These are phyloP conservation scores for Heliconius aoede DNA, from an alignment of 2,888 invertebrate genomes.

Conservation along the genomic window DNA sequence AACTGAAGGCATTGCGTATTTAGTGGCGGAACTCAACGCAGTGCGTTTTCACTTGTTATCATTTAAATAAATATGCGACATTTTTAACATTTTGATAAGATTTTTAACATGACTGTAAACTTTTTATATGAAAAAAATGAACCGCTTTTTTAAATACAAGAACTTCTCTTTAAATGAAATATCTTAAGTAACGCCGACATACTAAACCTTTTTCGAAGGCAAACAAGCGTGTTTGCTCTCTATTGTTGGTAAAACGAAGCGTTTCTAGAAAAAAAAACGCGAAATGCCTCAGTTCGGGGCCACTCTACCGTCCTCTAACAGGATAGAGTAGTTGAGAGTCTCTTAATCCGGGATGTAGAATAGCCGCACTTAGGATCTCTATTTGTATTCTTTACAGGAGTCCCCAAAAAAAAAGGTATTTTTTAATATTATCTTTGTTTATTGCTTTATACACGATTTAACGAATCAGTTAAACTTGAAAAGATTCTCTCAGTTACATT, in stretches of 20 bases:
- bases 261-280: slow-evolving; percentile 54
- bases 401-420: neutral
- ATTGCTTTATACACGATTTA: neutral
- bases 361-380: slow-evolving; percentile 10
- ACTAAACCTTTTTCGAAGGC: slow-evolving; percentile 64
- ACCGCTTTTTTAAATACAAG: too few species aligned
- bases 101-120: neutral
- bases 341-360: slow-evolving; percentile 56
- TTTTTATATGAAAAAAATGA: too few species aligned
- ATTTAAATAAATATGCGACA: neutral
- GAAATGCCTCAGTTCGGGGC: slow-evolving; percentile 56
- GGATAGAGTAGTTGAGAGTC: slow-evolving; percentile 61
- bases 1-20: too few species aligned
- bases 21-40: too few species aligned
- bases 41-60: neutral
- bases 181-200: slow-evolving; percentile 63
- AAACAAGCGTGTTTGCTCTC: slow-evolving; percentile 67
- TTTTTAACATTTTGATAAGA: too few species aligned
- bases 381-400: slow-evolving; percentile 12
- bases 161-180: slow-evolving; percentile 51
- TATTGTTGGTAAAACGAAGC: slow-evolving; percentile 66
- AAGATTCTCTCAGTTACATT: neutral
- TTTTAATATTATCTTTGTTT: neutral
- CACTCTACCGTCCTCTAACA: slow-evolving; percentile 70
- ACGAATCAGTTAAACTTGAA: neutral